These are phyloP conservation scores for Centropus unirufus DNA, from an alignment of 2,113 vertebrate genomes.

Conservation along the genomic window DNA sequence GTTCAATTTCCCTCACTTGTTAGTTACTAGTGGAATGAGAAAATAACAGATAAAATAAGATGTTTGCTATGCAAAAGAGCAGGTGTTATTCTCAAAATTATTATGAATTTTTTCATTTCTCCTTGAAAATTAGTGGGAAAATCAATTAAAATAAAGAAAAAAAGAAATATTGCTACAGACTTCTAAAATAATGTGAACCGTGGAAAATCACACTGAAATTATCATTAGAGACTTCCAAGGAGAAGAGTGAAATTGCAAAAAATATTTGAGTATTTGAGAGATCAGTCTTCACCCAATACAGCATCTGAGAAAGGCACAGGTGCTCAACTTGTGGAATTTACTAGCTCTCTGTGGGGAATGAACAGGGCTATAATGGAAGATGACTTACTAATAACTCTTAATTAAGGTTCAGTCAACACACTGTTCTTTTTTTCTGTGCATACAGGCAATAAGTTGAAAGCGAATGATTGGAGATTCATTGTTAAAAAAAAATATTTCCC, in stretches of 20 bases:
- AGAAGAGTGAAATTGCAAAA: background rate
- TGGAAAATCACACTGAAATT: conserved; percentile 40
- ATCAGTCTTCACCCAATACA: background rate
- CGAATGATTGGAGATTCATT: background rate
- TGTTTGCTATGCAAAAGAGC: conserved; percentile 5
- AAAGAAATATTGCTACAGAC: background rate
- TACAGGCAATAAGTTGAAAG: background rate
- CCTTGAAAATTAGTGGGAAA: background rate
- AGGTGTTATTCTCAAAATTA: conserved; percentile 14
- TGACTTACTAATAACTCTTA: background rate
- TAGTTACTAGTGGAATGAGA: background rate
- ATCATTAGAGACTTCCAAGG: background rate
- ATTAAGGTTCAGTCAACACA: background rate
- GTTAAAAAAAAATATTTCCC: background rate
- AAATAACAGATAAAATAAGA: background rate
- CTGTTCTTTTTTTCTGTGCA: background rate
- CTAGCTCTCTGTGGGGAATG: background rate
- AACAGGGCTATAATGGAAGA: background rate
- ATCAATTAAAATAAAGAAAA: background rate
- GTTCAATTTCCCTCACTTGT: background rate
- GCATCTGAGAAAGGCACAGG: background rate
- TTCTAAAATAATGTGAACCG: conserved; percentile 12
- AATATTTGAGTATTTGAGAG: background rate
- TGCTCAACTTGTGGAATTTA: background rate
- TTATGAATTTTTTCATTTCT: background rate